Evolutionary conservation across 2,888 invertebrate genomes (phyloP).

Genomic region (Ashinkailepas kermadecensis): DNA sequence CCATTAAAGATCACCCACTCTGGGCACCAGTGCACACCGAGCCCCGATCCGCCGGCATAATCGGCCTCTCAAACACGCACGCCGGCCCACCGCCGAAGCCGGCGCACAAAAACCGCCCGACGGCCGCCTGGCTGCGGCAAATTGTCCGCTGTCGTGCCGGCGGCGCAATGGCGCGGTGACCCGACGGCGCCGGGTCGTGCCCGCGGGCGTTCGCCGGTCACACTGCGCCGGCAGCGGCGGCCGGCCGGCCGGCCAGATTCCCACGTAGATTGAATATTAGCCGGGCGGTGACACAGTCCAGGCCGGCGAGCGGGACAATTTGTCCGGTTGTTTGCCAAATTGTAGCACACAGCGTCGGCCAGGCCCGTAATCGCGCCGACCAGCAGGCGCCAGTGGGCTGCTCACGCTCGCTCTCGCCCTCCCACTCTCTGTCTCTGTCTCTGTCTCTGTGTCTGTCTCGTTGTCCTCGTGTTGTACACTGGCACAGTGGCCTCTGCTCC

Average conservation of each 20-base stretch:
- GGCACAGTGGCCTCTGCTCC: no score
- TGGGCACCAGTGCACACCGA: no score
- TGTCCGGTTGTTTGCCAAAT: slow-evolving; percentile 21
- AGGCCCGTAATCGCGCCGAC: not conserved
- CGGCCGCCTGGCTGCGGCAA: not conserved
- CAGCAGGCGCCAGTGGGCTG: not conserved
- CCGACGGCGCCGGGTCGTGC: not conserved
- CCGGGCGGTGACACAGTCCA: not conserved
- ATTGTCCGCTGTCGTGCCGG: not conserved
- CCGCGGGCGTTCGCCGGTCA: not conserved
- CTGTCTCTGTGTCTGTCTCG: no score
- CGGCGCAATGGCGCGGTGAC: not conserved
- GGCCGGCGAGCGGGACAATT: not conserved
- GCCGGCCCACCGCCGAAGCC: not conserved
- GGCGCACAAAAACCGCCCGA: not conserved
- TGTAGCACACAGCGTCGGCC: not conserved
- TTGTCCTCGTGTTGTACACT: no score
- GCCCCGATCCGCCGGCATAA: no score
- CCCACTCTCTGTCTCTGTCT: no score
- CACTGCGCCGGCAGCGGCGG: not conserved
- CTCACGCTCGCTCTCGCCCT: no score
- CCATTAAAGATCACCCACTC: not conserved
- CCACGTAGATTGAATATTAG: slow-evolving; percentile 19
- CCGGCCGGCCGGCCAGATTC: not conserved
- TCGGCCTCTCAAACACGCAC: not conserved